Evolutionary conservation across 23 tunicate species (phyloP).

Genomic region (Ciona savignyi): DNA sequence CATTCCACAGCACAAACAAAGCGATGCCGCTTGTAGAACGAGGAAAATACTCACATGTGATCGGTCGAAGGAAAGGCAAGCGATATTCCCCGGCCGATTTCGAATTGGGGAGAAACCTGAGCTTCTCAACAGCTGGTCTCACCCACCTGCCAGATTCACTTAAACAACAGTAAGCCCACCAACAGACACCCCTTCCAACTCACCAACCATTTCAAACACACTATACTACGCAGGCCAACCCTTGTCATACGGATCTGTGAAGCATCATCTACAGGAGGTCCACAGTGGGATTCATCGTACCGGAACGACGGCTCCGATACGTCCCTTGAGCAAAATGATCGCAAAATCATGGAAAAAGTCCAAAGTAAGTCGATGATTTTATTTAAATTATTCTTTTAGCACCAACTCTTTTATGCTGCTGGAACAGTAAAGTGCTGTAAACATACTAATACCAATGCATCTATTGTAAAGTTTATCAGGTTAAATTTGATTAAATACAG

Average conservation of each 20-base stretch:
- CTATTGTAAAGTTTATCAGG: too few species aligned
- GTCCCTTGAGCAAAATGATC: constrained; percentile 64
- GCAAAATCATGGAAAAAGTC: constrained; percentile 55
- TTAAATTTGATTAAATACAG: too few species aligned
- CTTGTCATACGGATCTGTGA: constrained; percentile 55
- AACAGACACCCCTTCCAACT: too few species aligned
- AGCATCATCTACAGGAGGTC: constrained; percentile 7
- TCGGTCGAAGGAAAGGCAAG: constrained; percentile 80
- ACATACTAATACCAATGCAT: too few species aligned
- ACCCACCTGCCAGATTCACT: constrained; percentile 60
- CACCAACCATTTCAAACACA: not conserved
- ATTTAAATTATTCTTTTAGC: not conserved
- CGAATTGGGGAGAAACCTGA: constrained; percentile 60
- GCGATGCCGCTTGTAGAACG: constrained; percentile 80
- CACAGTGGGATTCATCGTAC: constrained; percentile 43
- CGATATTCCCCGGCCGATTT: constrained; percentile 41
- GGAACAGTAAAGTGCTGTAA: too few species aligned
- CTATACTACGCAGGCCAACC: constrained; percentile 34
- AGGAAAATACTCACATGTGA: constrained; percentile 64
- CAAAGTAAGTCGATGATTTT: constrained; percentile 73
- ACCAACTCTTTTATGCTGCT: too few species aligned
- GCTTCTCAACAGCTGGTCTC: constrained; percentile 49
- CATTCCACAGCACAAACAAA: constrained; percentile 49
- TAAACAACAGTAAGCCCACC: constrained; percentile 8
- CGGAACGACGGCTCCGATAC: constrained; percentile 52